Evolutionary conservation across 92 coral and sea anemone species (phyloP), one percentile per base, ranked within the genome.

Genomic region (Zoanthus sansibaricus): DNA sequence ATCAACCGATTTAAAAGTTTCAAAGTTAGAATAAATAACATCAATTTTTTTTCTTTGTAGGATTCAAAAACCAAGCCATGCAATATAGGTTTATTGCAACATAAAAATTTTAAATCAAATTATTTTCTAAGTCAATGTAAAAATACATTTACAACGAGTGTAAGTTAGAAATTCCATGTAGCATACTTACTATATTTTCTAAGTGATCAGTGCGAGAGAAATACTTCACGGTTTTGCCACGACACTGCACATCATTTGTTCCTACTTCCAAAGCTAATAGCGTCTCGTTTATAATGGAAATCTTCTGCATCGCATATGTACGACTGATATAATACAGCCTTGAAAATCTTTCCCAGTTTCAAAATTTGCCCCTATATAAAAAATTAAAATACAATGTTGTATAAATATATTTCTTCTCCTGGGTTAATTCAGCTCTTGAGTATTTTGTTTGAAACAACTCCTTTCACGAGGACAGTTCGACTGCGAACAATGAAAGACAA

Each of bases 201-300:
- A 55, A 80, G 58, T 80, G 14, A 47, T 32, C 85, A 66, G 66
- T 66, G 18, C 85, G 85, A 20, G 85, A 80, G 75, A 80, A 80
- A 30, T 80, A 80, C 45, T 80, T 80, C 25, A 80, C 75, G 66
- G 14, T 80, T 6, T n/a, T 47, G 1, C 85, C 85, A 12, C 16
- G 72, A 12, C 85, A 80, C 21, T 30, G 20, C 70, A 80, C 85
- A n/a, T 66, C 75, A 11, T 47, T 21, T 12, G 66, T 80, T 16
- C 59, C 74, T 11, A 79, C 8, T 44, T 44, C 85, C 33, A 80
- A n/a, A n/a, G 85, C 59, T 4, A 80, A 42, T 0, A 80, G 73
- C 7, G 62, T 5, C 62, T 80, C 85, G 73, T 80, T 80, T 1
- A 75, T 66, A n/a, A 80, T 46, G 46, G 85, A 80, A 69, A 80